Percentiles rank a stretch among this genome's conserved stretches.
These are phyloP conservation scores for Ceyx erithaca DNA, from an alignment of 2,797 vertebrate genomes.

Conservation along the genomic window DNA sequence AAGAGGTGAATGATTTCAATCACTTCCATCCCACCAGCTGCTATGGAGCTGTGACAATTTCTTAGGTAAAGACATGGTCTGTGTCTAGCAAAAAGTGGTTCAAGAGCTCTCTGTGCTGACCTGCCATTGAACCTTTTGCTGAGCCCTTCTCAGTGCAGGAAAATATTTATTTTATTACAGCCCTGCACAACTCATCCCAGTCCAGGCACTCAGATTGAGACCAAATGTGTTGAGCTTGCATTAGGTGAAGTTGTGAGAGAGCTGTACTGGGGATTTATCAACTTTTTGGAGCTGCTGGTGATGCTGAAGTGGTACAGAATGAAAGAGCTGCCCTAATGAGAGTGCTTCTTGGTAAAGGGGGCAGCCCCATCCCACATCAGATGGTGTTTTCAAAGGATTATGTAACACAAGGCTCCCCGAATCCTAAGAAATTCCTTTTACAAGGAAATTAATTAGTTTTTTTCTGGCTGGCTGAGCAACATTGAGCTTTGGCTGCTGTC, in stretches of 20 bases:
- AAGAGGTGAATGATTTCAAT: background rate
- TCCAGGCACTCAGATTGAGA: conserved; percentile 55
- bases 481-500: background rate
- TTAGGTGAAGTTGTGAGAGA: background rate
- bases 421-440: conserved; percentile 67
- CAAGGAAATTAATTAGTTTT: conserved; percentile 40
- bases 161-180: conserved; percentile 72
- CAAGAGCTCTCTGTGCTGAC: conserved; percentile 66
- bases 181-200: conserved; percentile 7
- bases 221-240: conserved; percentile 39
- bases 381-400: conserved; percentile 31
- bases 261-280: background rate
- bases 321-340: conserved; percentile 2
- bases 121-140: conserved; percentile 68
- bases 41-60: background rate
- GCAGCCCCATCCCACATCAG: conserved; percentile 59
- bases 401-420: conserved; percentile 42
- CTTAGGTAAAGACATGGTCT: background rate
- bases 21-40: background rate
- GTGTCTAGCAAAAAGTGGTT: background rate
- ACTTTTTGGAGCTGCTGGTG: background rate
- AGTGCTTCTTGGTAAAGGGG: background rate
- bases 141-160: conserved; percentile 46
- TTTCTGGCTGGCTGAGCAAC: conserved; percentile 40
- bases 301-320: background rate